phyloP scores from a whole-genome alignment of 2,113 vertebrate species.

The Grammomys dolichurus region DNA sequence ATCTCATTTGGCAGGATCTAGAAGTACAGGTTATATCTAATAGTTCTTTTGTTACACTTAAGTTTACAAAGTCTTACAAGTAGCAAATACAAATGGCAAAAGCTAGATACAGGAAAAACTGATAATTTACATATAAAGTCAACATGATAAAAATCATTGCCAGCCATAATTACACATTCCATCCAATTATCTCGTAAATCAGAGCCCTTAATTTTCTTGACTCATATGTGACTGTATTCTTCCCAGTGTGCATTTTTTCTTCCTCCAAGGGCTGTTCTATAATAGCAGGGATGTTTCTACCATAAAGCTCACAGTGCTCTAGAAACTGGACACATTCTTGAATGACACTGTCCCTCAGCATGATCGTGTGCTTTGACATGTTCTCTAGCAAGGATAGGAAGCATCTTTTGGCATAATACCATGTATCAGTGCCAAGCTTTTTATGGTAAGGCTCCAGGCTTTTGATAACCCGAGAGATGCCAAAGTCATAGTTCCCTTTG shows the following conservation, averaged over 20 bases:
- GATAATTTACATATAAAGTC: slow-evolving; percentile 24
- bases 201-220: slow-evolving; percentile 94
- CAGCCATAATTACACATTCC: slow-evolving; percentile 88
- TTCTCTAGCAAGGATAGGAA: slow-evolving; percentile 98
- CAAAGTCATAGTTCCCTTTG: slow-evolving; percentile 98
- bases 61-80: slow-evolving; percentile 51
- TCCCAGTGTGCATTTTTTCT: slow-evolving; percentile 92
- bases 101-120: slow-evolving; percentile 23
- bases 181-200: slow-evolving; percentile 94
- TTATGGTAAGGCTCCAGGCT: slow-evolving; percentile 98
- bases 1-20: slow-evolving; percentile 1
- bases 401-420: slow-evolving; percentile 98
- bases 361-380: slow-evolving; percentile 96
- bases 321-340: slow-evolving; percentile 96
- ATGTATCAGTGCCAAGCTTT: slow-evolving; percentile 97
- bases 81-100: slow-evolving; percentile 39
- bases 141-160: slow-evolving; percentile 32
- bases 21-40: background rate
- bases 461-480: slow-evolving; percentile 97
- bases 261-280: slow-evolving; percentile 97
- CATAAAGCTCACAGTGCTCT: slow-evolving; percentile 95
- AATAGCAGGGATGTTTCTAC: slow-evolving; percentile 92
- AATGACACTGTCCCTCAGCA: slow-evolving; percentile 92
- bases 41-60: slow-evolving; percentile 34
- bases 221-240: slow-evolving; percentile 97